Evolutionary conservation across 2,888 invertebrate genomes (phyloP).

Genomic region (Peribatodes rhomboidaria): DNA sequence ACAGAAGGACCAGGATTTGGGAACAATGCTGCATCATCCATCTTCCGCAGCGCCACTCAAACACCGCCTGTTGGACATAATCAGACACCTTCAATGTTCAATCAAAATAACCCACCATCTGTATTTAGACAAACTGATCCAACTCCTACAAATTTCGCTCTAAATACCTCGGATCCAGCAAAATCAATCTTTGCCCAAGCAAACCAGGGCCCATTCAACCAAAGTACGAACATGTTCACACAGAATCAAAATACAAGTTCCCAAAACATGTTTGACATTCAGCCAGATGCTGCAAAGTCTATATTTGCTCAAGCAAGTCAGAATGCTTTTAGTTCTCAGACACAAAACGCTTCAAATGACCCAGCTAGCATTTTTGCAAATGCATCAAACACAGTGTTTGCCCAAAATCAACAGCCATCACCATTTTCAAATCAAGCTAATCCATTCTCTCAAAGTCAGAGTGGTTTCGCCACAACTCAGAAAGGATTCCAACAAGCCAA

Average conservation of each 20-base stretch:
- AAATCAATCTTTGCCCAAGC: conserved; percentile 70
- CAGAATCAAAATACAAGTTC: conserved; percentile 14
- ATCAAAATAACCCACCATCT: conserved; percentile 44
- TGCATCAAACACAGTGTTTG: conserved; percentile 46
- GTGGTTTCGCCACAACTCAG: conserved; percentile 51
- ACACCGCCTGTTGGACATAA: conserved; percentile 47
- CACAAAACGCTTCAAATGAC: conserved; percentile 39
- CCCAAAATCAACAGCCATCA: conserved; percentile 42
- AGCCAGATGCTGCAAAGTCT: conserved; percentile 45
- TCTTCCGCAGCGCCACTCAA: conserved; percentile 70
- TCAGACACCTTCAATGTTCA: conserved; percentile 39
- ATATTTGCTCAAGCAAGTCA: conserved; percentile 61
- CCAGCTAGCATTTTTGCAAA: conserved; percentile 61
- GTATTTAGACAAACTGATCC: conserved; percentile 47
- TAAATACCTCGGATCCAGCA: conserved; percentile 45
- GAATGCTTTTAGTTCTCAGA: conserved; percentile 44
- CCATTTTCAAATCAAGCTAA: conserved; percentile 43
- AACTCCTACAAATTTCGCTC: conserved; percentile 28
- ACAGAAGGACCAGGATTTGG: conserved; percentile 50
- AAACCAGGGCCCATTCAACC: conserved; percentile 54
- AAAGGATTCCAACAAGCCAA: conserved; percentile 51
- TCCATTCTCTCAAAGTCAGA: conserved; percentile 50
- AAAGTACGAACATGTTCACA: conserved; percentile 30
- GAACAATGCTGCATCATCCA: conserved; percentile 59
- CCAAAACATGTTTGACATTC: conserved; percentile 35